Percentiles rank a stretch among this genome's conserved stretches.
Evolutionary conservation across 1,140 invertebrate genomes (phyloP).

Genomic region (Phymastichus coffea): DNA sequence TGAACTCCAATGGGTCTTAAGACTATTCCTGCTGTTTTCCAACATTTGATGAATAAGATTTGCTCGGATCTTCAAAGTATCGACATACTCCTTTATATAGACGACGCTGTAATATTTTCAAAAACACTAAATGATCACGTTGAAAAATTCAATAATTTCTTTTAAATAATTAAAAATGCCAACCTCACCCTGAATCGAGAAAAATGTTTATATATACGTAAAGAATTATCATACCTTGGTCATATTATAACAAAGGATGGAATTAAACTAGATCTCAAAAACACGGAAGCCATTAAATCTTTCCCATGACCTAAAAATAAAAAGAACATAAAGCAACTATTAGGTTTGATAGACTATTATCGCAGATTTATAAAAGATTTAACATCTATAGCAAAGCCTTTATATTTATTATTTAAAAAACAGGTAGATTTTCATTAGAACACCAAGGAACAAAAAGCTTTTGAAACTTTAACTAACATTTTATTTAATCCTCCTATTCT

Average conservation of each 20-base stretch:
- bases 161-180: not conserved
- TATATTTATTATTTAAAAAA: not conserved
- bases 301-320: not conserved
- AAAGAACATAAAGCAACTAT: not conserved
- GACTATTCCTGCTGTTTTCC: constrained; percentile 41
- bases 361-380: not conserved
- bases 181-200: not conserved
- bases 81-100: not conserved
- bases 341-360: too few species aligned
- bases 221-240: not conserved
- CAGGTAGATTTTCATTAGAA: not conserved
- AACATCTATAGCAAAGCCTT: not conserved
- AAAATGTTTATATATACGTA: not conserved
- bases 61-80: not conserved
- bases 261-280: not conserved
- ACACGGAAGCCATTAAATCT: not conserved
- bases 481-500: not conserved
- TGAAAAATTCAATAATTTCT: not conserved
- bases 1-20: constrained; percentile 42
- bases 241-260: not conserved
- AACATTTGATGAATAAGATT: constrained; percentile 46
- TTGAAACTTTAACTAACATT: not conserved
- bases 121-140: not conserved
- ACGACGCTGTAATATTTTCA: not conserved
- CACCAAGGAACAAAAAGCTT: too few species aligned